Evolutionary conservation across 2,888 invertebrate species (phyloP), one percentile per base, ranked within the genome.

Genomic region (Phragmatobia fuliginosa): DNA sequence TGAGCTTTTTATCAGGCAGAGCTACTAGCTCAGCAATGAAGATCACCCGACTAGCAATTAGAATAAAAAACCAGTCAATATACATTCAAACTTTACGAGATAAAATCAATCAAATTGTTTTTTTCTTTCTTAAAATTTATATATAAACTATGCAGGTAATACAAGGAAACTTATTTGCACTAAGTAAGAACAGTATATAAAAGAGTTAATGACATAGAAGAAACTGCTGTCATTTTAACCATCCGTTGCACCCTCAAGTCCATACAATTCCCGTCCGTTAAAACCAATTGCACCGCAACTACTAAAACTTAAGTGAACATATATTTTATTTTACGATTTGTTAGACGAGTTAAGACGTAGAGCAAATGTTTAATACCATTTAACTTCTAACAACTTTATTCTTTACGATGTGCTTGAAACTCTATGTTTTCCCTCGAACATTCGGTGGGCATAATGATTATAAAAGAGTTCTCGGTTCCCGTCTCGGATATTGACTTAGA

Each of bases 311-410:
- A 88, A 88, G 83, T 81, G 86, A 90, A 87, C 87, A 85, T 87
- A 88, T 88, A 90, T 89, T 90, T 59, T 87, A 88, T 90, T 91
- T 88, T 89, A 87, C 86, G 79, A 87, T 85, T 84, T 88, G 88
- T 88, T 85, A 87, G 85, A 86, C 77, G 85, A 83, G 82, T 82
- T 82, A 80, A 85, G 83, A 89, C 88, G 89, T 86, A 86, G 71
- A 73, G 77, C 75, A 89, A 91, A 91, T 92, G 76, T 60, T 60
- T 81, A 89, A 90, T 88, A 79, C 76, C 84, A 82, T 91, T 88
- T 86, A 85, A 59, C 56, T 66, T 38, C 33, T 52, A 31, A 52
- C 56, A 41, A 62, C 38, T 56, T 65, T n/a, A 28, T 80, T 83
- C 88, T 90, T 90, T 90, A 88, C 87, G 86, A 86, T 86, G 83